phyloP scores from a whole-genome alignment of 2,888 invertebrate species.

The Ochropacha duplaris region DNA sequence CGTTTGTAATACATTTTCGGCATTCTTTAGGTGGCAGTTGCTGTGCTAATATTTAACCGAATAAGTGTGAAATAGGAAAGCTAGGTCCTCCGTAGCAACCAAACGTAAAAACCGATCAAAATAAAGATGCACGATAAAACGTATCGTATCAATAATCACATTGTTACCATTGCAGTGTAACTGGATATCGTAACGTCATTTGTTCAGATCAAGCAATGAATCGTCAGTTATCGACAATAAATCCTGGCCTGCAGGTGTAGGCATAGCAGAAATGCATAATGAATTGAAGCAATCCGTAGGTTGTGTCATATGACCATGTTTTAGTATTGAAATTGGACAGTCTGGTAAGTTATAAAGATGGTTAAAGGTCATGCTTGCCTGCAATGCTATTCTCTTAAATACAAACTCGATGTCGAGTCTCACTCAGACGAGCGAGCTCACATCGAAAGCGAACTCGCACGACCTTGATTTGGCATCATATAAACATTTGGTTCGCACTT shows the following conservation, averaged over 20 bases:
- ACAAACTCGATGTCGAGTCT: too few species aligned
- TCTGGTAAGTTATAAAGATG: too few species aligned
- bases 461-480: too few species aligned
- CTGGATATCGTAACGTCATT: conserved; percentile 2
- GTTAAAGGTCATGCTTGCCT: too few species aligned
- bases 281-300: conserved; percentile 6
- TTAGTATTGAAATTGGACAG: neutral
- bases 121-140: neutral
- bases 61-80: too few species aligned
- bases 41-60: too few species aligned
- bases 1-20: too few species aligned
- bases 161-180: neutral
- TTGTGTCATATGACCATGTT: neutral
- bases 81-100: neutral
- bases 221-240: neutral
- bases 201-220: conserved; percentile 3
- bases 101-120: neutral
- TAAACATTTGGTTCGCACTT: too few species aligned
- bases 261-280: conserved; percentile 11
- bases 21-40: too few species aligned
- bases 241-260: conserved; percentile 7
- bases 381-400: too few species aligned
- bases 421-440: too few species aligned
- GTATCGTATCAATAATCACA: neutral
- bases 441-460: too few species aligned